phyloP scores from a whole-genome alignment of 2,797 vertebrate genomes.

The Gobionotothen gibberifrons region DNA sequence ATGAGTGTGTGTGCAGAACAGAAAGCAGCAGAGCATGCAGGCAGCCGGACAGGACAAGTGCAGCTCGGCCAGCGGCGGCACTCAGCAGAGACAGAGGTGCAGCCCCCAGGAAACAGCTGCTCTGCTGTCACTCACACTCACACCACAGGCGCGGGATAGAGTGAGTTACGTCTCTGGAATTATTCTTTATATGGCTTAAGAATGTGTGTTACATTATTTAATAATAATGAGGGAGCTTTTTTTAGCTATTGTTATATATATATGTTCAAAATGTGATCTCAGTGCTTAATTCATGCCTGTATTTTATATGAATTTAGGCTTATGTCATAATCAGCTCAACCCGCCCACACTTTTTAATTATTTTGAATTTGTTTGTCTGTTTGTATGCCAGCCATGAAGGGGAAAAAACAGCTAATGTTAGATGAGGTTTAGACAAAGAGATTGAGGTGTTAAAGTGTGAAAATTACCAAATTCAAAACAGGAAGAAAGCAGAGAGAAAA shows the following conservation, averaged over 20 bases:
- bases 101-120: constrained; percentile 76
- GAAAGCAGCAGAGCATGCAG: constrained; percentile 44
- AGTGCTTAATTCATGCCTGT: background rate
- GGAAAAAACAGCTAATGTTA: constrained; percentile 7
- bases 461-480: constrained; percentile 28
- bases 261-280: constrained; percentile 1
- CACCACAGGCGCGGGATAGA: constrained; percentile 29
- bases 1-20: constrained; percentile 52
- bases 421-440: constrained; percentile 17
- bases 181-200: constrained; percentile 6
- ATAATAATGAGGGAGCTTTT: background rate
- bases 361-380: constrained; percentile 18
- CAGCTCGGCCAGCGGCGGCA: constrained; percentile 47
- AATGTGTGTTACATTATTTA: constrained; percentile 11
- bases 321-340: constrained; percentile 3
- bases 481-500: background rate
- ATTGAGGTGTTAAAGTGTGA: constrained; percentile 28
- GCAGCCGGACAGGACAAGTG: constrained; percentile 70
- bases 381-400: constrained; percentile 17
- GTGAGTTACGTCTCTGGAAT: constrained; percentile 14
- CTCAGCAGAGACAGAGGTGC: constrained; percentile 52
- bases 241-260: background rate
- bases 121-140: constrained; percentile 68
- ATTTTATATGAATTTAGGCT: background rate
- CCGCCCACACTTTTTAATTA: background rate